phyloP scores from a whole-genome alignment of 2,888 invertebrate genomes.

The Lasioglossum leucozonium region DNA sequence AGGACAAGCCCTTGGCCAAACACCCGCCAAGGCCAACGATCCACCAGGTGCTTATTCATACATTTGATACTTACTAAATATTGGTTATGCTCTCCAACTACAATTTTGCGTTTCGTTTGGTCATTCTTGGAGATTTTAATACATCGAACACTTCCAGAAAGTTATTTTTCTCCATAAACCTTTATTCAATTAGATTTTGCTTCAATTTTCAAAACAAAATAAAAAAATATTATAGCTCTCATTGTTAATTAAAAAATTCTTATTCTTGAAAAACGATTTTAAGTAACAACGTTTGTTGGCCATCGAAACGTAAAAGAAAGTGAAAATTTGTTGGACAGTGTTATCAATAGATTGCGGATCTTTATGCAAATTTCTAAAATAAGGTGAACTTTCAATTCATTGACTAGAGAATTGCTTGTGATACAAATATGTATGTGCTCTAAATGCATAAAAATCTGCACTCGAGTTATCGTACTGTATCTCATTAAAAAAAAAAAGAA shows the following conservation, averaged over 20 bases:
- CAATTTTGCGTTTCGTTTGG: too few species aligned
- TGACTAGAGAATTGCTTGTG: not conserved
- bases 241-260: not conserved
- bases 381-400: not conserved
- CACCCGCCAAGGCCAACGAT: constrained; percentile 74
- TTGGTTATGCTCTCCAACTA: not conserved
- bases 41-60: constrained; percentile 75
- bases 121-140: not conserved
- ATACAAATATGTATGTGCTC: not conserved
- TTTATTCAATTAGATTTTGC: not conserved
- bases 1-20: constrained; percentile 75
- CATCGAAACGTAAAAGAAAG: not conserved
- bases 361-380: not conserved
- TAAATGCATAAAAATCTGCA: not conserved
- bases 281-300: not conserved
- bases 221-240: too few species aligned
- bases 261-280: not conserved
- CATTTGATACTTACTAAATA: not conserved
- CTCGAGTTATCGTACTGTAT: not conserved
- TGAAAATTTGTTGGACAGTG: not conserved
- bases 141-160: not conserved
- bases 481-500: not conserved
- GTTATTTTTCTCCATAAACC: not conserved
- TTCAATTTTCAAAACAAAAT: too few species aligned
- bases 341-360: not conserved